Conservation (phyloP, 2,113 vertebrate genomes). For the Trochalopteron elliotii region DNA sequence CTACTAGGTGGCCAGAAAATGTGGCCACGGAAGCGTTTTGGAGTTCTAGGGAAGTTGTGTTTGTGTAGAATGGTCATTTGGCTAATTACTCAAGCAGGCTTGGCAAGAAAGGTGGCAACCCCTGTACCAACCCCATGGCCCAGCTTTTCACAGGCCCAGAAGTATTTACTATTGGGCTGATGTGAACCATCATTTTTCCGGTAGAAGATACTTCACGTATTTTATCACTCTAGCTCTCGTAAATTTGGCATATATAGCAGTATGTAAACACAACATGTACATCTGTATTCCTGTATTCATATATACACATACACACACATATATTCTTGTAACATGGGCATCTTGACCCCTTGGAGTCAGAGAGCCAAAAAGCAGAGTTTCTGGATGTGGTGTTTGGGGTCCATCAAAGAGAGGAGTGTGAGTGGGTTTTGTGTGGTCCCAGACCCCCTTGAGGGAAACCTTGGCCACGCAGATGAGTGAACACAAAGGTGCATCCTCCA, state of each 20-base stretch:
- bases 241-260: background rate
- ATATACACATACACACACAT: background rate
- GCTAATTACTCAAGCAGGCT: background rate
- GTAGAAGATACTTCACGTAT: background rate
- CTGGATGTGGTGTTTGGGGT: background rate
- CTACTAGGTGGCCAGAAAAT: background rate
- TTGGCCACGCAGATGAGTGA: background rate
- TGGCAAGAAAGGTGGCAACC: background rate
- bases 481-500: background rate
- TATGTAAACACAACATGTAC: background rate
- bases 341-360: background rate
- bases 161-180: background rate
- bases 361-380: background rate
- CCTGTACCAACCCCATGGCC: background rate
- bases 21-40: background rate
- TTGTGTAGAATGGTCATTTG: background rate
- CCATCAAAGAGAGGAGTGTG: background rate
- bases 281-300: background rate
- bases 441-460: background rate
- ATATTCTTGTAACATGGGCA: background rate
- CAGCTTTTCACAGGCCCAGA: background rate
- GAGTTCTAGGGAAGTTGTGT: background rate
- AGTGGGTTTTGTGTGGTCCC: fast-evolving
- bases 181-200: background rate
- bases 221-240: background rate